Evolutionary conservation across 35 echinoderm and acorn worm genomes (phyloP), one percentile per base, ranked within the genome.

Genomic region (Lytechinus pictus): DNA sequence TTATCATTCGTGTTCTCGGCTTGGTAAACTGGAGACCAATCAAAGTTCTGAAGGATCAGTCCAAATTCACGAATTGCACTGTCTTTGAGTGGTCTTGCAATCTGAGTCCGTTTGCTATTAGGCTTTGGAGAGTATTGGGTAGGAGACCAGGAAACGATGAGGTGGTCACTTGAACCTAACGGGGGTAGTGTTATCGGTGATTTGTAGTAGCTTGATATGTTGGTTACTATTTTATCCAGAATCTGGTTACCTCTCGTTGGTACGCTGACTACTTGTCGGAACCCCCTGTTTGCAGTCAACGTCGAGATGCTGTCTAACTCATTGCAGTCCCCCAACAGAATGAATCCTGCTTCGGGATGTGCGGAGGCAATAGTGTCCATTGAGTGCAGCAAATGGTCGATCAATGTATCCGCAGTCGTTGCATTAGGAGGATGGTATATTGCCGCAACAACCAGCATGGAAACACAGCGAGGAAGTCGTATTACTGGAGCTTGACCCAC

Each of bases 391-490:
- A 87, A 44, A 19, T 87, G 86, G 86, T 87, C 86, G 4, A 87
- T 87, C 86, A 87, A 19, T 8, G 24, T 44, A n/a, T 1, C 33
- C 11, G 24, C 5, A 44, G 86, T 87, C 2, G 86, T 19, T 9
- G 86, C 86, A 44, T 87, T 87, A 27, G 86, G 86, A 87, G 86
- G 86, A 87, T 87, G 86, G 86, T 87, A 87, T 27, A 87, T 44
- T 27, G 86, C 33, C 33, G 86, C 86, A 44, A 87, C 86, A 8
- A 87, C 86, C 33, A 87, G 8, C 33, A 44, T 44, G 24, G 86
- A 87, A 87, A 87, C 86, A 5, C 11, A 87, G 86, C 86, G 86
- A 27, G 86, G 86, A 87, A 87, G 86, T 87, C 86, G 86, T 87
- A 2, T 87, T 44, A 4, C 33, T 87, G 86, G 8, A 87, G 86